Evolutionary conservation across 2,797 vertebrate genomes (phyloP), one percentile per base, ranked within the genome.

Genomic region (Pachyuromys duprasi): DNA sequence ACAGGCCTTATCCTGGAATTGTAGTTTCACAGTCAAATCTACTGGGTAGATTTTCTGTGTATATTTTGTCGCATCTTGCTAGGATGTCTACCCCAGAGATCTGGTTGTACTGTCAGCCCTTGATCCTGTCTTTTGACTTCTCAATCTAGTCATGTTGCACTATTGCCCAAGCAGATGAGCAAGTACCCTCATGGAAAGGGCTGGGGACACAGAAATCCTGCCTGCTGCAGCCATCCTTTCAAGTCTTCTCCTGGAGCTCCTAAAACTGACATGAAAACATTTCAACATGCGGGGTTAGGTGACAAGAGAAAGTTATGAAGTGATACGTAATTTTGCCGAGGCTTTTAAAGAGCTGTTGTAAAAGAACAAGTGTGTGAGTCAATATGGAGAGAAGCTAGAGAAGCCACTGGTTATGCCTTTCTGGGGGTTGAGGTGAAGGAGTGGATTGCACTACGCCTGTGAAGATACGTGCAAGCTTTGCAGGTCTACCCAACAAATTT

Each of bases 271-370:
- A 80, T 12, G 18, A 81, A 93, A 81, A 69, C n/a, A 90, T 49
- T 8, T 55, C 31, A 62, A 93, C 39, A 93, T 8, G 13, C 2
- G 62, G n/a, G 0, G 0, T 26, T n/a, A 79, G 57, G 28, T 75
- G 84, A 89, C 94, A 94, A 39, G 36, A 91, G 91, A 80, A 91
- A 45, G 26, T 18, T 95, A 31, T 89, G 75, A 74, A 92, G 57
- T 70, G 83, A 53, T n/a, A 36, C 42, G 67, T 57, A 76, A 49
- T 33, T 8, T 26, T 36, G 55, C 36, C 36, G 70, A 62, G 2
- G 62, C 49, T 93, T 84, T 88, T 39, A 45, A 36, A 87, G 33
- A 97, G 83, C n/a, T 89, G 42, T 1, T 79, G 13, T 18, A 75
- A 57, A 95, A 65, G 60, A 14, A 57, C 6, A 90, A 6, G 36